phyloP scores from a whole-genome alignment of 2,113 vertebrate genomes.

The Callospermophilus lateralis region DNA sequence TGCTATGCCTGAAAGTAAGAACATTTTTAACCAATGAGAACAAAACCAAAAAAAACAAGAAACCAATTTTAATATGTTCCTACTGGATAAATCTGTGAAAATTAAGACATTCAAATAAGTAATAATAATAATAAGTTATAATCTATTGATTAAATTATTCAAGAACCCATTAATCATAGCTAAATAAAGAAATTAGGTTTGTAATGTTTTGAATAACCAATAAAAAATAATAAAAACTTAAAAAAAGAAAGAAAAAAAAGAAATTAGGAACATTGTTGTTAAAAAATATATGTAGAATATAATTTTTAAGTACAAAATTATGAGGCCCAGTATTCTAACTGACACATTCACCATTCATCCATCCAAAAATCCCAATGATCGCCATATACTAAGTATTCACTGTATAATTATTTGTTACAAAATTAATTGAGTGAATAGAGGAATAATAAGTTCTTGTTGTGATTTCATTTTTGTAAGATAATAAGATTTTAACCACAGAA shows the following conservation, averaged over 20 bases:
- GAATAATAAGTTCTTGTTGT: background rate
- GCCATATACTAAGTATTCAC: background rate
- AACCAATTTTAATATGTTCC: background rate
- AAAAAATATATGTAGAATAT: background rate
- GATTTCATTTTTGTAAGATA: slow-evolving; percentile 19
- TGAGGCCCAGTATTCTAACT: background rate
- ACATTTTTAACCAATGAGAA: background rate
- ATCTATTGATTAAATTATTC: background rate
- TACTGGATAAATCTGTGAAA: background rate
- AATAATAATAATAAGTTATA: background rate
- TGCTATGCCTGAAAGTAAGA: background rate
- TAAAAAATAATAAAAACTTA: too few species aligned
- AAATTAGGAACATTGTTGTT: background rate
- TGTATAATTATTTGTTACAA: background rate
- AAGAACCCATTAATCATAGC: background rate
- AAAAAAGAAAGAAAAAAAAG: too few species aligned
- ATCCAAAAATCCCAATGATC: background rate
- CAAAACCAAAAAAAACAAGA: background rate
- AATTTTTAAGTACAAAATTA: background rate
- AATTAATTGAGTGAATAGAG: background rate
- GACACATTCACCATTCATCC: background rate
- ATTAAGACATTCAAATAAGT: background rate
- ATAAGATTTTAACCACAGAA: background rate
- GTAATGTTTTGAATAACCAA: too few species aligned
- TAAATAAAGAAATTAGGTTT: background rate